phyloP scores from a whole-genome alignment of 2,797 vertebrate genomes.

The Adelosebastes latens region DNA sequence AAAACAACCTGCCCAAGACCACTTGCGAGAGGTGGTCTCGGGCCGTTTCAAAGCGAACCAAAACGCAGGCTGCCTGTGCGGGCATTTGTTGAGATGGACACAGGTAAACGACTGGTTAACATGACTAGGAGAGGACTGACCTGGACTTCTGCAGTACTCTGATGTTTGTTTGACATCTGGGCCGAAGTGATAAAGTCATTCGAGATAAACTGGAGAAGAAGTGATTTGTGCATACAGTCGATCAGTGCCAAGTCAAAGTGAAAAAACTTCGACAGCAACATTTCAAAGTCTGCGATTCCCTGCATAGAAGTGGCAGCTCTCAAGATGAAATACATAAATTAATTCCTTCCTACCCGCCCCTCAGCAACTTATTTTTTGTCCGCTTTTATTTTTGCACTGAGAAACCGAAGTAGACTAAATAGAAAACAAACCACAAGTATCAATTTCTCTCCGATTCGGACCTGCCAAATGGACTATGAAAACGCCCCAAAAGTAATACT shows the following conservation, averaged over 20 bases:
- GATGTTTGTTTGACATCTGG: not conserved
- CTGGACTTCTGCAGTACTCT: too few relatives aligned
- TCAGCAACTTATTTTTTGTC: not conserved
- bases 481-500: not conserved
- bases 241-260: not conserved
- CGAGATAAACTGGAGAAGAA: too few relatives aligned
- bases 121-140: too few relatives aligned
- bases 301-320: not conserved
- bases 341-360: not conserved
- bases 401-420: not conserved
- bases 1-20: too few relatives aligned
- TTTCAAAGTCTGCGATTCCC: not conserved
- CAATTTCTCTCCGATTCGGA: not conserved
- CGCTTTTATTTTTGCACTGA: not conserved
- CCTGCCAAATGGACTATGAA: not conserved
- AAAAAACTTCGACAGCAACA: not conserved
- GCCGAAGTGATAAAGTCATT: not conserved
- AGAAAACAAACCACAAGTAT: not conserved
- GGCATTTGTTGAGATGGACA: too few relatives aligned
- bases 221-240: not conserved
- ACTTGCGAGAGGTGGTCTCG: fast-evolving
- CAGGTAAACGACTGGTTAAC: too few relatives aligned
- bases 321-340: fast-evolving
- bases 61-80: fast-evolving
- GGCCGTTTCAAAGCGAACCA: too few relatives aligned